These are phyloP conservation scores for Punctoribates punctum DNA, from an alignment of 2,888 invertebrate species.

Conservation along the genomic window DNA sequence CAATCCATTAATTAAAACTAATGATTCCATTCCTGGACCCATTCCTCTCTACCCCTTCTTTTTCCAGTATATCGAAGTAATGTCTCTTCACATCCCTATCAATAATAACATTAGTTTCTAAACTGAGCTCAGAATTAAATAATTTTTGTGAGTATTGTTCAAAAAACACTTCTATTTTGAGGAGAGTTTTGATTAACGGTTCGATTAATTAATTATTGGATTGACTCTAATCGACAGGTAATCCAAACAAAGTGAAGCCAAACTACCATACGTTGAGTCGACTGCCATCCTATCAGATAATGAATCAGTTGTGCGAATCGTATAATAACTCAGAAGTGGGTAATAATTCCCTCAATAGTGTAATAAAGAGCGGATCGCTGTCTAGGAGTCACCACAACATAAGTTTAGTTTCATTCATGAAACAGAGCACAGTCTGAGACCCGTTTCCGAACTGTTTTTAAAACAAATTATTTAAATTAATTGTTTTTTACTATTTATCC, in stretches of 20 bases:
- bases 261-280: conserved; percentile 29
- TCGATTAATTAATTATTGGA: too few relatives aligned
- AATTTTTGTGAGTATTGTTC: conserved; percentile 32
- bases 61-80: conserved; percentile 38
- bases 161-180: not conserved
- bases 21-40: not conserved
- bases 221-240: conserved; percentile 18
- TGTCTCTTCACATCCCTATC: conserved; percentile 31
- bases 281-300: conserved; percentile 34
- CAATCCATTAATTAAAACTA: not conserved
- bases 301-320: conserved; percentile 33
- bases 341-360: conserved; percentile 14
- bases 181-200: too few relatives aligned
- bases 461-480: not conserved
- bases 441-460: not conserved
- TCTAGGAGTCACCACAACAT: conserved; percentile 32
- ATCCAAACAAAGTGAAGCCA: conserved; percentile 32
- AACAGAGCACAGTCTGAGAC: conserved; percentile 28
- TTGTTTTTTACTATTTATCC: too few relatives aligned
- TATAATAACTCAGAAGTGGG: conserved; percentile 18
- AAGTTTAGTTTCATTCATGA: conserved; percentile 31
- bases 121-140: not conserved
- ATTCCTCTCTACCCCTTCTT: conserved; percentile 46
- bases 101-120: conserved; percentile 16
- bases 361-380: conserved; percentile 16